These are phyloP conservation scores for Drosophila anomalipes DNA, from an alignment of 2,888 invertebrate species.

Conservation along the genomic window DNA sequence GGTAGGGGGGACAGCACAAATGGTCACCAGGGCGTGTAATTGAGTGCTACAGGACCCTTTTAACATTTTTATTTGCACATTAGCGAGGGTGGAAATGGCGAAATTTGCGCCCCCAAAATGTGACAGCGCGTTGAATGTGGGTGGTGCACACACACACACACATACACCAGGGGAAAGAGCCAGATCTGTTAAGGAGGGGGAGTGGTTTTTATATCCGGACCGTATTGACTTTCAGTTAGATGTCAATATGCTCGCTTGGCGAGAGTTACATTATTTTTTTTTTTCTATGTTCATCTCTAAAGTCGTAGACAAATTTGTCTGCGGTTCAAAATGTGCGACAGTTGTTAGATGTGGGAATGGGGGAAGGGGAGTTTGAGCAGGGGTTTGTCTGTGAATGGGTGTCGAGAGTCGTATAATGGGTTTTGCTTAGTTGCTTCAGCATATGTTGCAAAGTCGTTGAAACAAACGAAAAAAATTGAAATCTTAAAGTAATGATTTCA, in stretches of 20 bases:
- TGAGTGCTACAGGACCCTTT: slow-evolving; percentile 86
- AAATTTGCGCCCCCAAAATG: slow-evolving; percentile 80
- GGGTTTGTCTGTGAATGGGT: not conserved
- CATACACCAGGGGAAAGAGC: not conserved
- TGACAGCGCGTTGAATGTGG: slow-evolving; percentile 79
- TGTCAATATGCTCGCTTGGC: slow-evolving; percentile 66
- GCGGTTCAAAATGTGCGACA: slow-evolving; percentile 77
- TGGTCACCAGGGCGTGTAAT: slow-evolving; percentile 86
- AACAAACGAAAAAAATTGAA: not conserved
- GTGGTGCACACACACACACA: slow-evolving; percentile 40
- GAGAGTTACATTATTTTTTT: slow-evolving; percentile 12
- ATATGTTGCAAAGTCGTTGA: slow-evolving; percentile 50
- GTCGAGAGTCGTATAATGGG: not conserved
- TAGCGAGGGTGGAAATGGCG: slow-evolving; percentile 85
- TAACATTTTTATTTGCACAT: slow-evolving; percentile 86
- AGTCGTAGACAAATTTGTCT: slow-evolving; percentile 82
- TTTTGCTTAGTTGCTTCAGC: slow-evolving; percentile 28
- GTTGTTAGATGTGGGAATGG: slow-evolving; percentile 38
- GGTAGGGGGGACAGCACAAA: slow-evolving; percentile 43
- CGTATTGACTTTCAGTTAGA: slow-evolving; percentile 70
- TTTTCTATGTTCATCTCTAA: slow-evolving; percentile 45
- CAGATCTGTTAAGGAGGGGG: slow-evolving; percentile 1
- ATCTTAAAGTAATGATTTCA: not conserved
- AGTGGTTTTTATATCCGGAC: slow-evolving; percentile 23
- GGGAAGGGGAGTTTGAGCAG: not conserved